Conservation (phyloP, 2,113 vertebrate genomes). For the Zosterops japonicus region DNA sequence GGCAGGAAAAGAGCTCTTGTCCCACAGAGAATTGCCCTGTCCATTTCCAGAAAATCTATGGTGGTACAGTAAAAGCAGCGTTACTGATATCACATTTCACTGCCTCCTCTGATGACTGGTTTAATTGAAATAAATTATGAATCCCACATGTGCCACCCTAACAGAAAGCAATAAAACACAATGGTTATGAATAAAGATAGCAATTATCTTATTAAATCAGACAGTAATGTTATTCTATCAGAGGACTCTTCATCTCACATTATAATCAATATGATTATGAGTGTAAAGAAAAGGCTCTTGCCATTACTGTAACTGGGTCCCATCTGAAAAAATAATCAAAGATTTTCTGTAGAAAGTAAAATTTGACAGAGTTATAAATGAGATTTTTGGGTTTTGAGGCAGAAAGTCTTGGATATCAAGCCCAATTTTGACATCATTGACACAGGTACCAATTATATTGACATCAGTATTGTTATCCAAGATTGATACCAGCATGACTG, state of each 20-base stretch:
- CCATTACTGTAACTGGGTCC: not conserved
- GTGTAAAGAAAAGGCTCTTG: conserved; percentile 33
- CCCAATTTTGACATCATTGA: not conserved
- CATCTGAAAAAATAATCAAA: not conserved
- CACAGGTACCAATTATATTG: not conserved
- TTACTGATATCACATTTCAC: conserved; percentile 5
- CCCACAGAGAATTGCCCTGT: not conserved
- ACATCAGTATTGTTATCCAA: not conserved
- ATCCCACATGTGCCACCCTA: conserved; percentile 46
- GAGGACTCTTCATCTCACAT: conserved; percentile 35
- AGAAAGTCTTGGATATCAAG: not conserved
- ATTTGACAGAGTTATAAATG: not conserved
- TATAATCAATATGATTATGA: conserved; percentile 52
- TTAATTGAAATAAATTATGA: conserved; percentile 69
- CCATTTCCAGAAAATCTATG: conserved; percentile 13
- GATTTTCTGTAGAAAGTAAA: not conserved
- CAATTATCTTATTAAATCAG: conserved; percentile 69
- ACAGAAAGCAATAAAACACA: conserved; percentile 61
- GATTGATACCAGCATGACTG: not conserved
- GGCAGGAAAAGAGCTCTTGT: not conserved
- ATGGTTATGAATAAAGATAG: conserved; percentile 65
- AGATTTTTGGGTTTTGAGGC: not conserved
- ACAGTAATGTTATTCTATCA: conserved; percentile 47
- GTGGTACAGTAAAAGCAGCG: not conserved
- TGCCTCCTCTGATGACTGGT: conserved; percentile 5